Evolutionary conservation across 2,888 invertebrate genomes (phyloP).

Genomic region (Ophioninae sp.): DNA sequence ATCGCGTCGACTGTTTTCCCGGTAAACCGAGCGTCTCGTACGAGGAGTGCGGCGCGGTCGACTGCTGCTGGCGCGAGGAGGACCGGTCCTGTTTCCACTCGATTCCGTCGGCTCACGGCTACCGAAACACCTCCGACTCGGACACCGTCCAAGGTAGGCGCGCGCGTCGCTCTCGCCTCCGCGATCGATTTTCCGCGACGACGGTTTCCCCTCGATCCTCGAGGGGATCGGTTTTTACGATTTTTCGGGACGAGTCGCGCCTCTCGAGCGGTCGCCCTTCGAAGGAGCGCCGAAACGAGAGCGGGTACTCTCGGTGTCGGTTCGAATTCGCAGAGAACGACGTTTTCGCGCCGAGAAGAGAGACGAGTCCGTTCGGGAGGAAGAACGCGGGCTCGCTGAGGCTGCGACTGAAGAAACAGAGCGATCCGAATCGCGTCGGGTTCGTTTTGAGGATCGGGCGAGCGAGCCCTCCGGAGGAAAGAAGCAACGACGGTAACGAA

Average conservation of each 20-base stretch:
- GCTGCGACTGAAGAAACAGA: conserved; percentile 35
- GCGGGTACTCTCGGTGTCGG: too few species aligned
- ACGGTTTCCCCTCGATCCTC: too few species aligned
- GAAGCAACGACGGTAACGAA: neutral
- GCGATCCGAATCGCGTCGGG: conserved; percentile 60
- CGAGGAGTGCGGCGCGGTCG: conserved; percentile 79
- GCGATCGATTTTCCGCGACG: too few species aligned
- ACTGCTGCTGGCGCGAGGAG: conserved; percentile 83
- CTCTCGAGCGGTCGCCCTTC: too few species aligned
- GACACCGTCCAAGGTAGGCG: conserved; percentile 32
- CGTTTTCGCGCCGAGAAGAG: conserved; percentile 58
- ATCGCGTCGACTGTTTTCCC: conserved; percentile 68
- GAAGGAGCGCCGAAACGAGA: too few species aligned
- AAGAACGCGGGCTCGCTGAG: conserved; percentile 65
- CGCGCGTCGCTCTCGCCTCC: too few species aligned
- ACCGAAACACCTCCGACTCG: conserved; percentile 75
- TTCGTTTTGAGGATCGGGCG: conserved; percentile 46
- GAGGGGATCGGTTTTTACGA: too few species aligned
- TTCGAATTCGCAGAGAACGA: conserved; percentile 21
- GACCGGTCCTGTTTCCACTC: conserved; percentile 82
- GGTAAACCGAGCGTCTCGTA: conserved; percentile 72
- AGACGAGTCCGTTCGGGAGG: conserved; percentile 74
- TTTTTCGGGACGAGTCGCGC: too few species aligned
- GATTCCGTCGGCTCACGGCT: conserved; percentile 83
- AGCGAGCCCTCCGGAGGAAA: neutral